Base-by-base conservation (phyloP, 2,797 vertebrate genomes). In the Urocyon cinereoargenteus region DNA sequence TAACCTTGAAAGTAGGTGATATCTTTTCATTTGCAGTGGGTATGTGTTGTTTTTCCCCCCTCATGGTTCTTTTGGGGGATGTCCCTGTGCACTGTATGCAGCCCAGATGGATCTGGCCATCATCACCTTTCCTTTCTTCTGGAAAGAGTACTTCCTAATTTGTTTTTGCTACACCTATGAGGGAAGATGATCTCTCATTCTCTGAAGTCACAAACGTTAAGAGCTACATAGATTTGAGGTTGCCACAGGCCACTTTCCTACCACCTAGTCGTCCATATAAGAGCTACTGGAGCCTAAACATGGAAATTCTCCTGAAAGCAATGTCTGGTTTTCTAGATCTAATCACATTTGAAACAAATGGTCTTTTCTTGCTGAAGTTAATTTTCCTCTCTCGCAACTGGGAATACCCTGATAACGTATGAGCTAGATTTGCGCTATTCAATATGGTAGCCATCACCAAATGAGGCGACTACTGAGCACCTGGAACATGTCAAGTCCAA, bases 21-120 rank as follows among this genome's bases (percentile, higher is more conserved):
- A 14, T 6, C 19, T 16, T 26, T 13, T 26, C 8, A 0, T 57
- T 22, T 62, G 26, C 31, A n/a, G 22, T 2, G 1, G 34, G 10
- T 4, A 6, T 34, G 11, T 26, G 8, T 14, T 16, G 13, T 24
- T 49, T 55, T 84, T 36, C n/a, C 1, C 31, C 31, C 9, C 6
- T 2, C 8, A 1, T 6, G 19, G 21, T 75, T 16, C 78, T 84
- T 22, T 64, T 2, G 31, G 21, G 72, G 40, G 28, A n/a, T 1
- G 10, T 19, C 36, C 1, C 7, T 21, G 2, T 26, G 9, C 8
- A 3, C 1, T 9, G 16, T 3, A 21, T 2, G 1, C 1, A 66
- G 19, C 26, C 12, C 2, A 11, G 24, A 59, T 2, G n/a, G 49
- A 24, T 13, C 13, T 77, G 34, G 18, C 10, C 19, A 4, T 31